phyloP scores from a whole-genome alignment of 2,113 vertebrate genomes.

The Sphaerodactylus townsendi region DNA sequence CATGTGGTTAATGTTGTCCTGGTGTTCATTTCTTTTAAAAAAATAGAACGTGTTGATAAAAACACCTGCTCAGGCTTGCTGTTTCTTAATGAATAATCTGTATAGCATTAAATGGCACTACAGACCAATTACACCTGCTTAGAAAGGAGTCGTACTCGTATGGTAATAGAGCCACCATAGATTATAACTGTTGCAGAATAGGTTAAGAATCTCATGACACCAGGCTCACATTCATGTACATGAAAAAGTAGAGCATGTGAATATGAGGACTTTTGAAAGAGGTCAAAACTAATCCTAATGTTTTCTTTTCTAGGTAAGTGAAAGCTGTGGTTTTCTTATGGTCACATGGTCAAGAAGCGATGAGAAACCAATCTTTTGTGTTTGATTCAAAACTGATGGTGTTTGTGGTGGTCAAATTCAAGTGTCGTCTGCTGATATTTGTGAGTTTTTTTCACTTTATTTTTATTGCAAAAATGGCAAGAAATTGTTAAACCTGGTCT shows the following conservation, averaged over 20 bases:
- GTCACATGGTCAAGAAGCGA: neutral
- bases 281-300: constrained; percentile 40
- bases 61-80: constrained; percentile 71
- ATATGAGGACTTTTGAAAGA: constrained; percentile 44
- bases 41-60: constrained; percentile 58
- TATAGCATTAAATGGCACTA: constrained; percentile 64
- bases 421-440: neutral
- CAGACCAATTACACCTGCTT: constrained; percentile 63
- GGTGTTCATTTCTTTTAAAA: constrained; percentile 1
- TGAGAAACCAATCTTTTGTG: constrained; percentile 1
- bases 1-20: constrained; percentile 48
- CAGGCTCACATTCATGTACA: neutral
- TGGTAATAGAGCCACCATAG: constrained; percentile 56
- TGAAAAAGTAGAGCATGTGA: constrained; percentile 32
- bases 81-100: constrained; percentile 71
- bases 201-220: constrained; percentile 50
- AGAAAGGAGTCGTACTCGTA: constrained; percentile 19
- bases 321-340: constrained; percentile 46
- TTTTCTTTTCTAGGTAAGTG: constrained; percentile 78
- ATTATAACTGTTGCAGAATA: constrained; percentile 50
- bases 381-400: neutral
- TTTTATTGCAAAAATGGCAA: neutral
- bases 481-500: neutral
- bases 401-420: neutral
- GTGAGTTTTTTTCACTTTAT: constrained; percentile 55